Base-by-base conservation (phyloP, 2,113 vertebrate genomes). In the Theristicus caerulescens region DNA sequence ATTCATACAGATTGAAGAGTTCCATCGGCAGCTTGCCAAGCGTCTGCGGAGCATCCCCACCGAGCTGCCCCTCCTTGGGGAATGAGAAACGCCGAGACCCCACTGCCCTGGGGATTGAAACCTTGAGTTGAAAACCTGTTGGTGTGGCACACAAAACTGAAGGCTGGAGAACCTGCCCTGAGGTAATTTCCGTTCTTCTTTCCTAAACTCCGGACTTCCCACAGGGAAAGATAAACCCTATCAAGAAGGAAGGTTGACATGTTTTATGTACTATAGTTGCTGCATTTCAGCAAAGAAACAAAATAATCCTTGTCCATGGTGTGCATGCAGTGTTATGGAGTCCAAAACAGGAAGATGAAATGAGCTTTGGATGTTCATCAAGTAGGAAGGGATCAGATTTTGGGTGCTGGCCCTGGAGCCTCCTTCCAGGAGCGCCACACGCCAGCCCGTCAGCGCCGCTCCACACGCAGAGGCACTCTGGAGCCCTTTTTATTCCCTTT, bases 101-200 rank as follows among this genome's bases (percentile, higher is more conserved):
- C 19, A 1, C 14, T 1, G 2, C 11, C 0, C 10, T 3, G 18
- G 29, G 18, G 40, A n/a, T 0, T 1, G 14, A 10, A 20, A 47
- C 2, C 1, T 0, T 0, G 9, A 21, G 13, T 0, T 21, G 13
- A 9, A n/a, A 64, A 79, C 36, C 52, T 29, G 24, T 7, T 44
- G 71, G 27, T 2, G 32, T 1, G 4, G 25, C 31, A 14, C 3
- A 54, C 8, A 12, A 6, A 40, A 3, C 7, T 0, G 1, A 26
- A 22, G 10, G 82, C 59, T 36, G 34, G 8, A 40, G 15, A 73
- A 32, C 25, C 34, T 25, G 32, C 40, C 71, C 31, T 1, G 6
- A 1, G 8, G 17, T 10, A 1, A 49, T 13, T 10, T 6, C 54
- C 14, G 11, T 11, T 49, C 24, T 64, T 38, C 32, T 25, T 29